phyloP scores from a whole-genome alignment of 92 coral and sea anemone species.

The Phenganax stokvisi region DNA sequence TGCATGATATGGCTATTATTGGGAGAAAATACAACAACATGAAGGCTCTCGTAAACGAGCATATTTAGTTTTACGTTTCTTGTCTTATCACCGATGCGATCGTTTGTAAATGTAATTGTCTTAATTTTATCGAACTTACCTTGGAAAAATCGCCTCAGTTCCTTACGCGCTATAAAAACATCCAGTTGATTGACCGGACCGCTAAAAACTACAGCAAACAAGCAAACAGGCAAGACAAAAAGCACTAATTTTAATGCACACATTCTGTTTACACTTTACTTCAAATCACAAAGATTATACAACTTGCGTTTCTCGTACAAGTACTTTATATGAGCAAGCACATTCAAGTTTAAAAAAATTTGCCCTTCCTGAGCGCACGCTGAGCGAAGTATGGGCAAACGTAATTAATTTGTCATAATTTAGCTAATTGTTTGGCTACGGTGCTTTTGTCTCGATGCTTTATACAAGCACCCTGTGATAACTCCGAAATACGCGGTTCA shows the following conservation, averaged over 20 bases:
- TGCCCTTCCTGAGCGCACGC: not conserved
- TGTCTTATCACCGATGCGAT: no score
- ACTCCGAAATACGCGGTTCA: constrained; percentile 11
- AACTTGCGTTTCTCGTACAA: no score
- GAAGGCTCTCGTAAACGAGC: no score
- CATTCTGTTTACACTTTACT: constrained; percentile 15
- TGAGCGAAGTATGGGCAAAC: constrained; percentile 12
- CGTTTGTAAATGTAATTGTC: no score
- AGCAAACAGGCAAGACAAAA: not conserved
- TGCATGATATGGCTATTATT: no score
- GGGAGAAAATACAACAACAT: no score
- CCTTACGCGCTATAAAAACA: constrained; percentile 30
- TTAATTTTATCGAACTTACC: not conserved
- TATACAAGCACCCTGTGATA: constrained; percentile 23
- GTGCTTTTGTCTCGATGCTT: constrained; percentile 6
- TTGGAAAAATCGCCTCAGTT: constrained; percentile 31
- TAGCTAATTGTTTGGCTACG: constrained; percentile 27
- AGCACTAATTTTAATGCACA: not conserved
- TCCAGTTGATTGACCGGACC: constrained; percentile 34
- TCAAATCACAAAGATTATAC: not conserved
- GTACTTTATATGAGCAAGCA: not conserved
- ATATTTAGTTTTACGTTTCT: no score
- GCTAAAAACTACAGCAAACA: constrained; percentile 8
- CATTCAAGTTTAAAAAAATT: not conserved
- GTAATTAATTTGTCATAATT: constrained; percentile 40